Evolutionary conservation across 1,140 invertebrate genomes (phyloP), one percentile per base, ranked within the genome.

Genomic region (Delia radicum): DNA sequence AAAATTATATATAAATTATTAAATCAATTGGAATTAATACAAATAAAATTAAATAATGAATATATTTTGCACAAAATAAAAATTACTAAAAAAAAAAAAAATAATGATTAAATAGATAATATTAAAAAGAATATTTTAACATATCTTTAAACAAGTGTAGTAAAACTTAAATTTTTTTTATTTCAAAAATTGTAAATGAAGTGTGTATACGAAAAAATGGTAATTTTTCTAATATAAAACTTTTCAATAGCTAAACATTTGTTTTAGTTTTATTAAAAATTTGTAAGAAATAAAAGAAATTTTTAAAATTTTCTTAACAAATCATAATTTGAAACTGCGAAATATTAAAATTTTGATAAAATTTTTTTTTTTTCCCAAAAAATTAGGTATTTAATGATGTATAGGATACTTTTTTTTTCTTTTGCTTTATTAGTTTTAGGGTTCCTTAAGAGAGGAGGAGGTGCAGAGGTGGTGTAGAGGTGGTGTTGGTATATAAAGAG

Each of bases 191-290:
- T 18, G 18, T 55, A n/a, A 24, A 55, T 55, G 48, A 21, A 37
- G 29, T 69, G 65, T 69, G 65, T 69, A 69, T 69, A 69, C 29
- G 65, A 69, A 69, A 69, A 69, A 18, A 69, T 69, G 65, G 65
- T 69, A 69, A 69, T 69, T 21, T 55, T 55, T 55, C 48, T n/a
- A 4, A 21, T 18, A 21, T 5, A n/a, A 8, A 4, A 7, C 46
- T 55, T 55, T 21, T 55, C 2, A 2, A 55, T 21, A 55, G 15
- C 15, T n/a, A 48, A 48, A 48, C 46, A 48, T 48, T 48, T 55
- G 48, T 55, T 55, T 55, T 55, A 24, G 24, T 24, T 55, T 55
- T 55, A 2, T 13, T 21, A 55, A 55, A 55, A 55, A 1, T 55
- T 55, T 21, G 0, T 5, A 1, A 7, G 8, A 55, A 55, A 24